Conservation (phyloP, 2,797 vertebrate species). For the Tinamus major region DNA sequence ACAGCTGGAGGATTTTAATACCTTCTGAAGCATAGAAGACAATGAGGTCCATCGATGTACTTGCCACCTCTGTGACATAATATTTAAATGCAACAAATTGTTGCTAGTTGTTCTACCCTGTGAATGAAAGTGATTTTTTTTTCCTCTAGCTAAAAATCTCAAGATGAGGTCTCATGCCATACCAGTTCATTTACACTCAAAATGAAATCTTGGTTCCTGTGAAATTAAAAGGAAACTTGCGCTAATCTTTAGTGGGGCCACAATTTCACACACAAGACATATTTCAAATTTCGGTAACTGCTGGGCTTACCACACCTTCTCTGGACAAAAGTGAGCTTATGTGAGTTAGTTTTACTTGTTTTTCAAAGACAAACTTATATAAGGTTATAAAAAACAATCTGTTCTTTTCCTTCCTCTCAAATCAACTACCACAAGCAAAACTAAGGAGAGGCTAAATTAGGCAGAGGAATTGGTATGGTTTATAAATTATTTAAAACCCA, state of each 20-base stretch:
- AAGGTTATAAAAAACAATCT: not conserved
- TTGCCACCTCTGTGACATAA: not conserved
- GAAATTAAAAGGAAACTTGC: not conserved
- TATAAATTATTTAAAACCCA: not conserved
- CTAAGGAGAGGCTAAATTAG: not conserved
- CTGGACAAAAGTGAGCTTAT: not conserved
- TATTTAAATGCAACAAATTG: not conserved
- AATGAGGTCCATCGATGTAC: not conserved
- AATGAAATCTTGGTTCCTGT: not conserved
- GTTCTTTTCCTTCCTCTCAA: not conserved
- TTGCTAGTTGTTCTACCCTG: not conserved
- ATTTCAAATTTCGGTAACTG: not conserved
- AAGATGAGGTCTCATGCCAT: not conserved
- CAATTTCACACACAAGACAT: not conserved
- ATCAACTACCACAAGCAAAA: not conserved
- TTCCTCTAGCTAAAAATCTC: not conserved
- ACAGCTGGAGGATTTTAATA: too few species aligned
- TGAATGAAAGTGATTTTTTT: not conserved
- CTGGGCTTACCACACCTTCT: not conserved
- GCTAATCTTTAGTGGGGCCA: not conserved
- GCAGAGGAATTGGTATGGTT: not conserved
- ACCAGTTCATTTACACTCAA: not conserved
- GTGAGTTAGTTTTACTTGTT: not conserved
- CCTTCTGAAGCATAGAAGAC: not conserved
- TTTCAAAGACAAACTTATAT: not conserved